Conservation (phyloP, 2,797 vertebrate species). For the Tadarida brasiliensis region DNA sequence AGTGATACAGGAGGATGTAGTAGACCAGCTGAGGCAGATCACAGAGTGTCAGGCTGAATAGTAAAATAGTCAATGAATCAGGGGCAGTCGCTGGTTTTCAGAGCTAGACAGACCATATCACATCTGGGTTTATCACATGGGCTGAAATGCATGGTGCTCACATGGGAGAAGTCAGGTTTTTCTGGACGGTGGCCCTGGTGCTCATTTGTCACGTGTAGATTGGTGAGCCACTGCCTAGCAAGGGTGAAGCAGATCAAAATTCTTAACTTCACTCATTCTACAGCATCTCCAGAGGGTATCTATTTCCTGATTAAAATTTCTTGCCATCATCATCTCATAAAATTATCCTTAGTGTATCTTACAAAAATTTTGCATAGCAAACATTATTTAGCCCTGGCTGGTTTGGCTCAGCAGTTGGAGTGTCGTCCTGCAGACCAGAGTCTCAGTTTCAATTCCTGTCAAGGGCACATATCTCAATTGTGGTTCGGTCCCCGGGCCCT, state of each 20-base stretch:
- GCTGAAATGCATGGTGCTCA: background rate
- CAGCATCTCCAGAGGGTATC: background rate
- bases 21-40: background rate
- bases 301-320: background rate
- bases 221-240: background rate
- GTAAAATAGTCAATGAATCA: background rate
- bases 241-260: background rate
- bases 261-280: background rate
- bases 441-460: too few relatives aligned
- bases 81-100: background rate
- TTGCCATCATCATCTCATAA: background rate
- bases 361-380: background rate
- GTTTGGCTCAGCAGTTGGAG: too few relatives aligned
- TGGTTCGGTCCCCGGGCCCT: too few relatives aligned
- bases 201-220: background rate
- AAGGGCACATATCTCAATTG: too few relatives aligned
- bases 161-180: background rate
- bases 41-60: background rate
- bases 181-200: background rate
- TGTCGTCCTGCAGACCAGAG: too few relatives aligned
- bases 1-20: too few relatives aligned
- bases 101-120: background rate
- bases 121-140: background rate
- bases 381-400: too few relatives aligned
- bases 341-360: background rate